phyloP scores from a whole-genome alignment of 1,140 invertebrate genomes.

The Meteorus sp. region DNA sequence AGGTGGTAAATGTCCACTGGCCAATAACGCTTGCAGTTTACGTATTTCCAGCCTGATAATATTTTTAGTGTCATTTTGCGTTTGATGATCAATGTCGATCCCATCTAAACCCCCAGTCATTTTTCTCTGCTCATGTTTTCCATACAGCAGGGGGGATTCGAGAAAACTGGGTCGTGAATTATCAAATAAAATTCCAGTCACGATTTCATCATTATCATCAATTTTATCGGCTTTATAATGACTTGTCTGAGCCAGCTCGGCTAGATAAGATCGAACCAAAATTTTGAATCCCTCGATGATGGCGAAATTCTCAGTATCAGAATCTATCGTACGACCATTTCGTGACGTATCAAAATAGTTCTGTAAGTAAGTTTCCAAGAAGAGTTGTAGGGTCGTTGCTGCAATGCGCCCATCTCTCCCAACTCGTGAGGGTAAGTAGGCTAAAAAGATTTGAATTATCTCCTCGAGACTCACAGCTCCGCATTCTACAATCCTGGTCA shows the following conservation, averaged over 20 bases:
- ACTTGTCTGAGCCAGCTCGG: conserved; percentile 54
- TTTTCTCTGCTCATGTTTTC: conserved; percentile 41
- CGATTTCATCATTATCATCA: conserved; percentile 37
- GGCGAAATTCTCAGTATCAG: conserved; percentile 50
- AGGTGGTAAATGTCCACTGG: conserved; percentile 48
- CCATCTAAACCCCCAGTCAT: conserved; percentile 22
- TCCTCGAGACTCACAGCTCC: conserved; percentile 57
- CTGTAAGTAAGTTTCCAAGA: conserved; percentile 60
- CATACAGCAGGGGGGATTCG: conserved; percentile 58
- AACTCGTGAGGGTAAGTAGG: conserved; percentile 63
- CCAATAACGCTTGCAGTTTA: conserved; percentile 53
- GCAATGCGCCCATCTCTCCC: conserved; percentile 60
- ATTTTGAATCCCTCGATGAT: conserved; percentile 61
- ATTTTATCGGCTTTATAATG: conserved; percentile 37
- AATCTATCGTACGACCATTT: conserved; percentile 22
- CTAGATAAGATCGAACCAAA: conserved; percentile 62
- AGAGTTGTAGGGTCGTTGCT: conserved; percentile 59
- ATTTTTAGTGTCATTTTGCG: conserved; percentile 20
- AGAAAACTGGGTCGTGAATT: conserved; percentile 56
- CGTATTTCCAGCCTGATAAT: conserved; percentile 43
- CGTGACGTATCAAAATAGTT: conserved; percentile 51
- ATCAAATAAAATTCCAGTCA: conserved; percentile 50
- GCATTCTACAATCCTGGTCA: conserved; percentile 55
- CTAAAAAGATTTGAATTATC: conserved; percentile 63
- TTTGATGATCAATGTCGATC: background rate